A percentile compares a stretch with the other conserved stretches of the same genome.
Evolutionary conservation across 2,113 vertebrate genomes (phyloP).

Genomic region (Galemys pyrenaicus): DNA sequence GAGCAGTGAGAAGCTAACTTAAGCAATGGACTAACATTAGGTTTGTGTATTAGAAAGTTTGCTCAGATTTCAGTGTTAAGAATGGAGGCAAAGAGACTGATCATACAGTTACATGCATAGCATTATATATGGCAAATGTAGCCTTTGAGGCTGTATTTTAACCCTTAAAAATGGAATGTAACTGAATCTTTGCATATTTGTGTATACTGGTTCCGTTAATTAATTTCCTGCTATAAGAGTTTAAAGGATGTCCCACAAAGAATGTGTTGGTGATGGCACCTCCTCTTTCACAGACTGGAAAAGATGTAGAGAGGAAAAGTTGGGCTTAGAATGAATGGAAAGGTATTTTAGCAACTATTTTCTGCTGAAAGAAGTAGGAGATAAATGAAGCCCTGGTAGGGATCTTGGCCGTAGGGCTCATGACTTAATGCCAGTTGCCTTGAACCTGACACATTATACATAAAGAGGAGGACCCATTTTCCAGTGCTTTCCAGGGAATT

Average conservation of each 20-base stretch:
- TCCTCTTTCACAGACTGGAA: slow-evolving; percentile 16
- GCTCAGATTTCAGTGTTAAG: slow-evolving; percentile 29
- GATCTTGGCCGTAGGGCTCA: slow-evolving; percentile 10
- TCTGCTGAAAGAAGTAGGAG: not conserved
- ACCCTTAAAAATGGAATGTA: slow-evolving; percentile 13
- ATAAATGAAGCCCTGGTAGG: not conserved
- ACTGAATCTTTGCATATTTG: slow-evolving; percentile 10
- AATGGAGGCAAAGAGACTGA: not conserved
- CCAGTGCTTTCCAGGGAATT: slow-evolving; percentile 47
- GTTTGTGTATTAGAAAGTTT: slow-evolving; percentile 47
- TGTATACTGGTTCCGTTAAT: slow-evolving; percentile 1
- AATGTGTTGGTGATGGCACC: slow-evolving; percentile 4
- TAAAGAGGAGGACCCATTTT: not conserved
- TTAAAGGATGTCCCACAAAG: slow-evolving; percentile 24
- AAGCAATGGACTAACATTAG: not conserved
- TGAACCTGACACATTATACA: slow-evolving; percentile 28
- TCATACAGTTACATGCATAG: not conserved
- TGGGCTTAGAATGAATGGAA: slow-evolving; percentile 34
- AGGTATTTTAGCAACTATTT: slow-evolving; percentile 7
- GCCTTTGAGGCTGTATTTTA: slow-evolving; percentile 22
- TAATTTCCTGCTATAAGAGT: slow-evolving; percentile 26
- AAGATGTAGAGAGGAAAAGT: slow-evolving; percentile 12
- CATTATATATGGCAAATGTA: slow-evolving; percentile 18
- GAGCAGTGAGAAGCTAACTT: slow-evolving; percentile 35
- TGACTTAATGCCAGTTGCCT: slow-evolving; percentile 25